These are phyloP conservation scores for Bergia sp. DNA, from an alignment of 92 coral and sea anemone genomes.

Conservation along the genomic window DNA sequence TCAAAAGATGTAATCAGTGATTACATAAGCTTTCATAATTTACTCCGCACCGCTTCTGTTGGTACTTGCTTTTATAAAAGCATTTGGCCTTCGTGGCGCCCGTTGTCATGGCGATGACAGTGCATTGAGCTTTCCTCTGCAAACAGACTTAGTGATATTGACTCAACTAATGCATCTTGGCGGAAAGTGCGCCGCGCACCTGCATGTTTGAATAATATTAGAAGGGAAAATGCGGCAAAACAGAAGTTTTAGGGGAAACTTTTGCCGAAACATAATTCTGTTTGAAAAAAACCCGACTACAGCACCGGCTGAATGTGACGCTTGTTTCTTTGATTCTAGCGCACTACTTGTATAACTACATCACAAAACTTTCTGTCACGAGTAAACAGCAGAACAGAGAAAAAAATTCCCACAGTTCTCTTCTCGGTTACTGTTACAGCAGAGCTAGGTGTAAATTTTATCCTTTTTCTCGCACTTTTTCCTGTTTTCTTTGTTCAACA, in stretches of 20 bases:
- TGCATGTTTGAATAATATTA: slow-evolving; percentile 29
- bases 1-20: slow-evolving; percentile 34
- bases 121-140: slow-evolving; percentile 41
- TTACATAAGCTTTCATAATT: slow-evolving; percentile 32
- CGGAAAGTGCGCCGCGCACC: slow-evolving; percentile 35
- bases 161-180: slow-evolving; percentile 45
- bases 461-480: not conserved
- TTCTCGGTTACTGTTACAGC: slow-evolving; percentile 1
- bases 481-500: slow-evolving; percentile 1
- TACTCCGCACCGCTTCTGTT: slow-evolving; percentile 22
- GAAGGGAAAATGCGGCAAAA: slow-evolving; percentile 31
- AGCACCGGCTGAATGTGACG: not conserved
- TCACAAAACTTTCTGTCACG: not conserved
- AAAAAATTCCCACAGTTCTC: slow-evolving; percentile 6
- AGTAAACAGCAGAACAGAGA: not conserved
- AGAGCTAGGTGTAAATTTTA: not conserved
- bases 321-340: not conserved
- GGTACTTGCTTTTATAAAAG: slow-evolving; percentile 26
- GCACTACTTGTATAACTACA: not conserved
- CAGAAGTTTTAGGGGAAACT: slow-evolving; percentile 19
- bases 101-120: slow-evolving; percentile 34
- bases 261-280: slow-evolving; percentile 7
- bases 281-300: slow-evolving; percentile 10
- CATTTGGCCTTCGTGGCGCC: slow-evolving; percentile 45
- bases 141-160: slow-evolving; percentile 38